Evolutionary conservation across 2,888 invertebrate species (phyloP).

Genomic region (Meandrusa payeni): DNA sequence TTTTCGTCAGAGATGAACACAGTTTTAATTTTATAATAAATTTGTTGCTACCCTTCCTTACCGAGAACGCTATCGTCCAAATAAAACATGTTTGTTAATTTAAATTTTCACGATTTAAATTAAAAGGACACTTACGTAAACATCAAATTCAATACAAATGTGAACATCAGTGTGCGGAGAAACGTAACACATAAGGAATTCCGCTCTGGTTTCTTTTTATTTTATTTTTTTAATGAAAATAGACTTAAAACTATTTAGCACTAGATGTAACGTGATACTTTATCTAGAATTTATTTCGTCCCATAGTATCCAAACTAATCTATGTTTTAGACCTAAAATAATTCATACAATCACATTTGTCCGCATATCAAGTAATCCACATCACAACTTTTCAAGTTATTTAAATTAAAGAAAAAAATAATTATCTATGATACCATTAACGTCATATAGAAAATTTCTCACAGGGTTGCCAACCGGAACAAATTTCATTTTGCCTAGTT

Average conservation of each 20-base stretch:
- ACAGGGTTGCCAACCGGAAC: conserved; percentile 47
- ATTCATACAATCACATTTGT: conserved; percentile 33
- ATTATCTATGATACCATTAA: conserved; percentile 50
- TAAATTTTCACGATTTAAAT: too few species aligned
- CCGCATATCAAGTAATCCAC: conserved; percentile 48
- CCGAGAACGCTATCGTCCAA: conserved; percentile 1
- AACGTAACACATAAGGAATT: conserved; percentile 31
- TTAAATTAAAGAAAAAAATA: conserved; percentile 64
- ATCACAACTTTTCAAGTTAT: conserved; percentile 55
- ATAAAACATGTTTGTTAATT: conserved; percentile 9
- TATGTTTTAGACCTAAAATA: conserved; percentile 28
- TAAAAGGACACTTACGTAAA: too few species aligned
- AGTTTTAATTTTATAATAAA: conserved; percentile 15
- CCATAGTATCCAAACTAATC: conserved; percentile 22
- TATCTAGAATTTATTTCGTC: conserved; percentile 28
- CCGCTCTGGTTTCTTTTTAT: conserved; percentile 47
- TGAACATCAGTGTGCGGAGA: neutral
- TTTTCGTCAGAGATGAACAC: conserved; percentile 4
- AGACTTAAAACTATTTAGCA: conserved; percentile 70
- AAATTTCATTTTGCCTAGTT: conserved; percentile 42
- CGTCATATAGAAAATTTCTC: conserved; percentile 53
- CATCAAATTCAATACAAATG: too few species aligned
- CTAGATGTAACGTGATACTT: conserved; percentile 64
- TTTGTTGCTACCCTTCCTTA: neutral
- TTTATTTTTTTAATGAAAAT: conserved; percentile 74